Evolutionary conservation across 1,140 invertebrate genomes (phyloP), one percentile per base, ranked within the genome.

Genomic region (Heliothis virescens): DNA sequence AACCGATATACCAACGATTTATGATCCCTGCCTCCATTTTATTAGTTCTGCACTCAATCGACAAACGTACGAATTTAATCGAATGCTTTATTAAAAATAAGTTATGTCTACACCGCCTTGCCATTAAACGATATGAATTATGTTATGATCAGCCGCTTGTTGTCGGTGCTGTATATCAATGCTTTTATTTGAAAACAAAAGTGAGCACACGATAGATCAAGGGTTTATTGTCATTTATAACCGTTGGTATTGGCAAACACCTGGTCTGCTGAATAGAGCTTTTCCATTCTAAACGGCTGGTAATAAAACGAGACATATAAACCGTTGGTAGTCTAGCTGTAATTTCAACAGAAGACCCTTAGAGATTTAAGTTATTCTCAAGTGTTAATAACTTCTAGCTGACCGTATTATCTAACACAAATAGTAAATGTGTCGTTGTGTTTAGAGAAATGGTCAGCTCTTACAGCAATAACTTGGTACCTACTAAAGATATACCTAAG

Each of bases 1-100:
- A 86, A 81, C 83, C 81, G 82, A 89, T 86, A 87, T 83, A 83
- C 74, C 1, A 29, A 63, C 82, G 85, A 88, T 90, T 89, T 88
- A 91, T 81, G 80, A 84, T 74, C 80, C 47, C 62, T 83, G 79
- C 82, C 63, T 87, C 82, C 85, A 83, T 84, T 88, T 86, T 84
- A 81, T 84, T 87, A 82, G 74, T 62, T 47, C 52, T 63, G 67
- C 57, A 55, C 12, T 76, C 48, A 55, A 53, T 75, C 67, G 59
- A 65, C 52, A 75, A 16, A 21, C 21, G 41, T 55, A 79, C n/a
- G 26, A 71, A 60, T 48, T 52, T 62, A 82, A 55, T 63, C 26
- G 47, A 60, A 59, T 48, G 50, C 41, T 72, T 82, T 79, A 79
- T 82, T 72, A 79, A 79, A 79, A 82, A 79, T 76, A 79, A 82